phyloP scores from a whole-genome alignment of 2,797 vertebrate species.

The Sitta carolinensis region DNA sequence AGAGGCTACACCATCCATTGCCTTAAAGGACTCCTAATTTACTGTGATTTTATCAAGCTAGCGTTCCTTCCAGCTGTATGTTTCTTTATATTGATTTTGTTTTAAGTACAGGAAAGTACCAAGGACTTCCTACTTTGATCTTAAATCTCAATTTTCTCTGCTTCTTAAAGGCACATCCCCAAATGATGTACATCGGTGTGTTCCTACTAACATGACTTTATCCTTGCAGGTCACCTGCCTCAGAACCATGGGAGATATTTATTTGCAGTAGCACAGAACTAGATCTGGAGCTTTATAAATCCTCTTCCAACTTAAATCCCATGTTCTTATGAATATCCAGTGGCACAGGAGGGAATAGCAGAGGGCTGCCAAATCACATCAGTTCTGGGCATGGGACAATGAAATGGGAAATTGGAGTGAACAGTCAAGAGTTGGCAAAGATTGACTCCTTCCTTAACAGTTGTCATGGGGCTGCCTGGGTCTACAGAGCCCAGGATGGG shows the following conservation, averaged over 20 bases:
- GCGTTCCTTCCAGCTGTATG: slow-evolving; percentile 6
- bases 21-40: slow-evolving; percentile 46
- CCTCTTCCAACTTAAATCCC: background rate
- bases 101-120: slow-evolving; percentile 36
- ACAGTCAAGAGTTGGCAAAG: background rate
- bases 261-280: background rate
- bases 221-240: background rate
- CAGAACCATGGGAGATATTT: background rate
- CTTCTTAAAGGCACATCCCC: background rate
- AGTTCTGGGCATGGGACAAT: background rate
- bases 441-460: background rate
- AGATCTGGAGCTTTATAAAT: background rate
- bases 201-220: slow-evolving; percentile 16
- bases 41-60: slow-evolving; percentile 17
- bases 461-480: fast-evolving
- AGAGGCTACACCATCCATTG: background rate
- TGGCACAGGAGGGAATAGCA: background rate
- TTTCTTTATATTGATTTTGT: slow-evolving; percentile 40
- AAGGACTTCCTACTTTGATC: slow-evolving; percentile 13
- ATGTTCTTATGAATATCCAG: background rate
- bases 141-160: background rate
- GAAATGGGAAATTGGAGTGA: background rate
- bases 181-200: background rate
- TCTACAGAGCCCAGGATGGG: background rate
- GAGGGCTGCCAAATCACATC: background rate